Conservation (phyloP, 2,888 invertebrate genomes). For the Hirtodrosophila duncani region DNA sequence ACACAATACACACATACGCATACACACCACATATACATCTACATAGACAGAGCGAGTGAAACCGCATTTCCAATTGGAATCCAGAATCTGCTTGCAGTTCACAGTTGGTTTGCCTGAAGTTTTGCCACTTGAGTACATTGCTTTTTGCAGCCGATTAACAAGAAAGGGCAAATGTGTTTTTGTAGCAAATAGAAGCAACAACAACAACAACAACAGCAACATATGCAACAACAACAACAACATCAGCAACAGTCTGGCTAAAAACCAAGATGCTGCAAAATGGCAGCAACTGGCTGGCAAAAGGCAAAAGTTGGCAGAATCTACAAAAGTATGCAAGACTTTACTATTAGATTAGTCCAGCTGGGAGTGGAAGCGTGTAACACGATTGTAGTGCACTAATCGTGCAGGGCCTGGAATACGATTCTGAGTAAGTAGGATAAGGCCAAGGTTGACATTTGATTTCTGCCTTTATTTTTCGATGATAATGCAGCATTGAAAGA, state of each 20-base stretch:
- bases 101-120: slow-evolving; percentile 47
- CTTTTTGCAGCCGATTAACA: slow-evolving; percentile 66
- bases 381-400: no score
- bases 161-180: slow-evolving; percentile 11
- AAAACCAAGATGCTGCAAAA: slow-evolving; percentile 44
- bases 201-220: slow-evolving; percentile 10
- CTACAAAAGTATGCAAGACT: background rate
- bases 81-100: slow-evolving; percentile 43
- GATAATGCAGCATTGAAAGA: no score
- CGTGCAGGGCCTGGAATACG: no score
- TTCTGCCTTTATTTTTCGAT: no score
- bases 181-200: background rate
- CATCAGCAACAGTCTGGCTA: slow-evolving; percentile 18
- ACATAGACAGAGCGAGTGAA: no score
- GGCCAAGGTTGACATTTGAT: no score
- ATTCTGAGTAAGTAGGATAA: no score
- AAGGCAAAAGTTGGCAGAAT: background rate
- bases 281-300: background rate
- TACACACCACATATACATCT: no score
- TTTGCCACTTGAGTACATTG: slow-evolving; percentile 67
- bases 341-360: no score
- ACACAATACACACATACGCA: no score
- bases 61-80: no score
- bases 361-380: no score
- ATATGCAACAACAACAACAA: slow-evolving; percentile 1